A percentile compares a stretch with the other conserved stretches of the same genome.
Evolutionary conservation across 2,888 invertebrate species (phyloP).

Genomic region (Erannis defoliaria): DNA sequence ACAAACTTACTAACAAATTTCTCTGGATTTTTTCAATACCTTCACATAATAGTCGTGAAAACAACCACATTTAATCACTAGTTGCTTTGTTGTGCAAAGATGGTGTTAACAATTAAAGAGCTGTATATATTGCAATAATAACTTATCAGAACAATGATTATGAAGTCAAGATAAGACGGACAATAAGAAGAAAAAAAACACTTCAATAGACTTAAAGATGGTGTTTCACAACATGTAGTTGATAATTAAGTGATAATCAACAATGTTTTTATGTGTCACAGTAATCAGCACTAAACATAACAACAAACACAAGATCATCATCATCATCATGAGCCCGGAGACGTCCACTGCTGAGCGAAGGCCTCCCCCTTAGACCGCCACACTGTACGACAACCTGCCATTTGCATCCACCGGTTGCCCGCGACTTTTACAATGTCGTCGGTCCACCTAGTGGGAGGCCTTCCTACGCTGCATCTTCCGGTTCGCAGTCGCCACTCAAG

Average conservation of each 20-base stretch:
- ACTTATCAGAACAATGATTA: slow-evolving; percentile 48
- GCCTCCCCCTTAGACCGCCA: too few species aligned
- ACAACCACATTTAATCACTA: slow-evolving; percentile 7
- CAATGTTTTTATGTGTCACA: too few species aligned
- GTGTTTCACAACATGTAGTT: slow-evolving; percentile 19
- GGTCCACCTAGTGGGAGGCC: too few species aligned
- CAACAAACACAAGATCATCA: too few species aligned
- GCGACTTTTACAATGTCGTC: too few species aligned
- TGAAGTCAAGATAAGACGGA: slow-evolving; percentile 51
- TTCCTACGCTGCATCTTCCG: too few species aligned
- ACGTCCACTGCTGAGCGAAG: too few species aligned
- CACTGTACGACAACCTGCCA: too few species aligned
- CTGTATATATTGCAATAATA: slow-evolving; percentile 41
- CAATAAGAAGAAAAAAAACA: slow-evolving; percentile 38
- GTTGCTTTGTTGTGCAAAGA: slow-evolving; percentile 23
- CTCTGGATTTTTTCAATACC: neutral
- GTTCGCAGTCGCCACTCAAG: too few species aligned
- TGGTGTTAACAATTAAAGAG: slow-evolving; percentile 31
- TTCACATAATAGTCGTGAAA: neutral
- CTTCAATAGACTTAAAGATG: slow-evolving; percentile 24
- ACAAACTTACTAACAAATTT: neutral
- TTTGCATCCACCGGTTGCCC: too few species aligned
- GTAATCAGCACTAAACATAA: too few species aligned
- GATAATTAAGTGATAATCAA: slow-evolving; percentile 3
- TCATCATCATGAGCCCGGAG: too few species aligned